phyloP scores from a whole-genome alignment of 2,113 vertebrate genomes.

The Bos indicus region DNA sequence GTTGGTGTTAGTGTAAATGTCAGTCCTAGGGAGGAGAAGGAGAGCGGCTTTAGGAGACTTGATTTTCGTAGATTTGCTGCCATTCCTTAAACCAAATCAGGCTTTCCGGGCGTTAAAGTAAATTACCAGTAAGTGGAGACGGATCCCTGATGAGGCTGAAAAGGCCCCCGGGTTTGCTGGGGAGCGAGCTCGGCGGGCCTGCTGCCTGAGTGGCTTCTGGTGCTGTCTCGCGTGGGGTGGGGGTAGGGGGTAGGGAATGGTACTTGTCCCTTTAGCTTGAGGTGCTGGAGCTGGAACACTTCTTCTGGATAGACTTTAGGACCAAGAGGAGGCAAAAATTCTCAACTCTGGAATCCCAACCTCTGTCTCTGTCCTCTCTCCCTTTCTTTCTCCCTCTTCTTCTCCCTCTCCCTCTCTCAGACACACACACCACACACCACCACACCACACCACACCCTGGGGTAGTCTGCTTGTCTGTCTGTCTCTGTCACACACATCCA shows the following conservation, averaged over 20 bases:
- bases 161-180: not conserved
- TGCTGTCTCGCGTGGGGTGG: not conserved
- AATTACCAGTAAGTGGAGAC: conserved; percentile 16
- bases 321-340: not conserved
- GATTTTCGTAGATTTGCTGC: conserved; percentile 11
- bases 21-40: not conserved
- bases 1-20: conserved; percentile 3
- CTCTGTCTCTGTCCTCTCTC: not conserved
- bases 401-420: not conserved
- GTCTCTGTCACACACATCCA: not conserved
- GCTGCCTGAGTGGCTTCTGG: not conserved
- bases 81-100: not conserved
- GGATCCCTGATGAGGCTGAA: not conserved
- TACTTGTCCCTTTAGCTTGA: not conserved
- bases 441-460: not conserved
- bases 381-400: not conserved
- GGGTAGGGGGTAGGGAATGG: not conserved
- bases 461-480: not conserved
- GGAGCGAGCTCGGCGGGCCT: not conserved
- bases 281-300: not conserved
- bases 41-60: conserved; percentile 26
- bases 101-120: conserved; percentile 2
- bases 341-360: conserved; percentile 20
- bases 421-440: not conserved
- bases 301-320: not conserved